Base-by-base conservation (phyloP, 2,113 vertebrate species). In the Cyprinodon brontotheroides region DNA sequence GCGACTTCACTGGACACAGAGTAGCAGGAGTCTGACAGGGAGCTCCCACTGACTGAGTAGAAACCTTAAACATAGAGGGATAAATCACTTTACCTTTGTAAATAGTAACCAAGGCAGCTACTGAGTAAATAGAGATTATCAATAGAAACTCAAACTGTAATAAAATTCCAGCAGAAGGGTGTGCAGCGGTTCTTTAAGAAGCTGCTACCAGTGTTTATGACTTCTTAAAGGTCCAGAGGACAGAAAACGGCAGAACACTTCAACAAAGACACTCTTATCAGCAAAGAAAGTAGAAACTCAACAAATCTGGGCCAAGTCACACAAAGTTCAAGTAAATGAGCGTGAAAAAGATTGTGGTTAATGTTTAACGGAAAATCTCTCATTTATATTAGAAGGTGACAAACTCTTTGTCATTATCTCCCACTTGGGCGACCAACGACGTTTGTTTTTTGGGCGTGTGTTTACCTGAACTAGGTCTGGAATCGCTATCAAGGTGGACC, bases 31-130 rank as follows among this genome's bases (percentile, higher is more conserved):
- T 95, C 94, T 0, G 95, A 95, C 41, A 95, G 87, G 57, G 95
- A 96, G 86, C 95, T 95, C 39, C 94, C 95, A n/a, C 94, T 95
- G 65, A 95, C 94, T 1, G 95, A 95, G 57, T 95, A 96, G 85
- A 96, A 96, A 47, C 95, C 95, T 96, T 78, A 0, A 68, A 11
- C 74, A 70, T 43, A 76, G 11, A 66, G 36, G 72, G 40, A 14
- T 67, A 70, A 78, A 3, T 15, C 40, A 14, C 20, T 11, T 20
- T 29, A 20, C n/a, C 20, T 22, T 5, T 45, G 15, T 50, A 50
- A 38, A 37, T 40, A 48, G 43, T 38, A 20, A 9, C 20, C 3
- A 36, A 5, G 57, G 8, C 40, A 61, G 12, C 3, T 11, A 14
- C n/a, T 36, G 8, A 76, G 65, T 59, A 59, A 73, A 17, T 14